These are phyloP conservation scores for Strix uralensis DNA, from an alignment of 2,113 vertebrate species.

Conservation along the genomic window DNA sequence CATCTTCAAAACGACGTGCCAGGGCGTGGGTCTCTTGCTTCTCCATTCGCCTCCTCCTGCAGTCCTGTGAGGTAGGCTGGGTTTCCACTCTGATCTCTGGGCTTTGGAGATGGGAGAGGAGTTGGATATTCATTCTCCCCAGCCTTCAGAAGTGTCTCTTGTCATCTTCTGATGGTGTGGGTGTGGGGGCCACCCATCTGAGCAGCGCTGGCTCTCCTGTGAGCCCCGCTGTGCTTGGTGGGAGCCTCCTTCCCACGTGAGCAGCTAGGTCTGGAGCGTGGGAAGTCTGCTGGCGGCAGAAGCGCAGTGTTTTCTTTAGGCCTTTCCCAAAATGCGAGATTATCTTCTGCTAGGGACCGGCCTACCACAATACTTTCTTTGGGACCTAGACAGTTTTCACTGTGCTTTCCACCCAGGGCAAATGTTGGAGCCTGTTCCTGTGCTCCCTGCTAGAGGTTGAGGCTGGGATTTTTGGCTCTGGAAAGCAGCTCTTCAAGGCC, in stretches of 20 bases:
- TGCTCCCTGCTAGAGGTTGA: not conserved
- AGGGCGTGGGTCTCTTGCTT: not conserved
- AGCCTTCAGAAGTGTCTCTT: not conserved
- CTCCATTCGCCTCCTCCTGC: not conserved
- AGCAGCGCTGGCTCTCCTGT: not conserved
- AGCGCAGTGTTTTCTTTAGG: not conserved
- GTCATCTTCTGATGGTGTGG: not conserved
- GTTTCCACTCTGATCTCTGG: not conserved
- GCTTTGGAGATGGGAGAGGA: not conserved
- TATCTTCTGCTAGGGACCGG: not conserved
- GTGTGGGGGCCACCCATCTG: not conserved
- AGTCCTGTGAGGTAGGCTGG: not conserved
- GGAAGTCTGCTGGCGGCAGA: not conserved
- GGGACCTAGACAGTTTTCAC: not conserved
- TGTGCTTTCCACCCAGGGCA: not conserved
- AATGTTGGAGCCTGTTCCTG: not conserved
- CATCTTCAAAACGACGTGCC: fast-evolving
- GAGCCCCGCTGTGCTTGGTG: not conserved
- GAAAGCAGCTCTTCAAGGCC: not conserved
- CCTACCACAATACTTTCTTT: not conserved
- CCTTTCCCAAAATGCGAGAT: not conserved
- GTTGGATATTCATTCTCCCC: not conserved
- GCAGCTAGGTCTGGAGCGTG: not conserved
- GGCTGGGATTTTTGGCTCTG: not conserved
- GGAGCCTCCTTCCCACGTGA: not conserved